Evolutionary conservation across 1,140 invertebrate species (phyloP).

Genomic region (Parapsyche elsis): DNA sequence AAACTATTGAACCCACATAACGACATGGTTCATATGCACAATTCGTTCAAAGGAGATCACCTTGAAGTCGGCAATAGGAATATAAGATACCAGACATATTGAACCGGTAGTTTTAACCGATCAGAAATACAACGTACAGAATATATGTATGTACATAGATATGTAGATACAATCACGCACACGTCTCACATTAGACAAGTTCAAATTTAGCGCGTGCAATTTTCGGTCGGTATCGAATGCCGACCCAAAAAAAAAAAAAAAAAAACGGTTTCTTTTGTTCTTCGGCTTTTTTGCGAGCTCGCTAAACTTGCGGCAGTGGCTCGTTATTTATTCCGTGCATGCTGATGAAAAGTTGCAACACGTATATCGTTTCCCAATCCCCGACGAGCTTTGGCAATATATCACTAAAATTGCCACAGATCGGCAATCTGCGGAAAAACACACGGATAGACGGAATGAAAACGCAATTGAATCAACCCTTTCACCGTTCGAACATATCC

Average conservation of each 20-base stretch:
- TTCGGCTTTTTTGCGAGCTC: too few species aligned
- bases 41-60: neutral
- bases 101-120: constrained; percentile 3
- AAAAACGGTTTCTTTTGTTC: too few species aligned
- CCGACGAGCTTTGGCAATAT: neutral
- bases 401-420: constrained; percentile 20
- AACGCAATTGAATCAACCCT: neutral
- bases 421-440: neutral
- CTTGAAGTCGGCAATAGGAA: neutral
- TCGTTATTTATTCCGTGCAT: constrained; percentile 23
- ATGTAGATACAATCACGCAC: neutral
- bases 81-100: neutral
- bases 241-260: too few species aligned
- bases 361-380: constrained; percentile 6
- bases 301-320: too few species aligned
- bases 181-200: too few species aligned
- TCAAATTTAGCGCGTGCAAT: too few species aligned
- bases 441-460: neutral
- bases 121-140: neutral
- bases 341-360: constrained; percentile 20
- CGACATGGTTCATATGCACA: neutral
- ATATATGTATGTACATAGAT: neutral
- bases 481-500: neutral
- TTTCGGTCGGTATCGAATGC: too few species aligned
- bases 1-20: neutral